phyloP scores from a whole-genome alignment of 2,888 invertebrate species.

The Liopterus haemorrhoidalis region DNA sequence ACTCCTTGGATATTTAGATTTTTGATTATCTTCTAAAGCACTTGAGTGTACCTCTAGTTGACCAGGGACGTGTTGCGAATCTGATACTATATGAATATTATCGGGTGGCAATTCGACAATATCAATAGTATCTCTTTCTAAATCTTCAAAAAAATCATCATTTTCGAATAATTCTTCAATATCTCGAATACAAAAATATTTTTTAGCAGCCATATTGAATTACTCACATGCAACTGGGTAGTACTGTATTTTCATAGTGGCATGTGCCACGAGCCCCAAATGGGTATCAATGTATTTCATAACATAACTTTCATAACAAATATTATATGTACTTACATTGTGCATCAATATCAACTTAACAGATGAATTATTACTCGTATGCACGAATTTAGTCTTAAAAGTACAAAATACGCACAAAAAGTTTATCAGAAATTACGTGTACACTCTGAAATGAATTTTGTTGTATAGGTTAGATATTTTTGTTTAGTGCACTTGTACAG shows the following conservation, averaged over 20 bases:
- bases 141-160: slow-evolving; percentile 10
- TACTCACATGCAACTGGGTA: slow-evolving; percentile 3
- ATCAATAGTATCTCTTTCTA: slow-evolving; percentile 8
- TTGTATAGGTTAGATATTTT: too few species aligned
- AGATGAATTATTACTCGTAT: slow-evolving; percentile 6
- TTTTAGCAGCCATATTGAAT: slow-evolving; percentile 5
- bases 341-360: slow-evolving; percentile 1
- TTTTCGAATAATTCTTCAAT: slow-evolving; percentile 12
- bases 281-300: slow-evolving; percentile 5
- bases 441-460: too few species aligned
- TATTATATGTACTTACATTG: slow-evolving; percentile 6
- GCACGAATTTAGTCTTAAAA: too few species aligned
- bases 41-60: slow-evolving; percentile 13
- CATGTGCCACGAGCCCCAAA: slow-evolving; percentile 9
- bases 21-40: slow-evolving; percentile 10
- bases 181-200: slow-evolving; percentile 3
- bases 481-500: too few species aligned
- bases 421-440: too few species aligned
- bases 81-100: slow-evolving; percentile 9
- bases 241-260: slow-evolving; percentile 3
- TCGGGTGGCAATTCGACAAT: slow-evolving; percentile 14
- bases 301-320: not conserved
- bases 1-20: too few species aligned
- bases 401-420: too few species aligned
- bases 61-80: slow-evolving; percentile 16